Conservation (phyloP, 2,797 vertebrate genomes). For the Falco naumanni region DNA sequence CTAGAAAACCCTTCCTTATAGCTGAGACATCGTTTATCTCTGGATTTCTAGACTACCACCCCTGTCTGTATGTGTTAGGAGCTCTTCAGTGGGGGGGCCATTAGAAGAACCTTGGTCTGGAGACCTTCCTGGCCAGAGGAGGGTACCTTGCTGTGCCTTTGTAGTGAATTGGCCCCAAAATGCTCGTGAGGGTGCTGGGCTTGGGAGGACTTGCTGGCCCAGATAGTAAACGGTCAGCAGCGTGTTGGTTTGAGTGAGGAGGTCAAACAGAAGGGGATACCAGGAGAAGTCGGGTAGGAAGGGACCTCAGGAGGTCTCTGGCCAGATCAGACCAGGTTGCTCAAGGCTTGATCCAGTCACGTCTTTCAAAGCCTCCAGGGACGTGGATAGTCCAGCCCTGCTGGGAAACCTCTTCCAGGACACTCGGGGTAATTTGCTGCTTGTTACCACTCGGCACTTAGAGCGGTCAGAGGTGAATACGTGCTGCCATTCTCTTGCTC, state of each 20-base stretch:
- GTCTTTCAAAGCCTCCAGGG: background rate
- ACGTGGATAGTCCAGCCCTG: background rate
- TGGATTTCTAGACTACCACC: background rate
- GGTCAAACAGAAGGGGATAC: background rate
- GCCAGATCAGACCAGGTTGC: background rate
- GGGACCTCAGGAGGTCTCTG: background rate
- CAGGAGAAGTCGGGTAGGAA: background rate
- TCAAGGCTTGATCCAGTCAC: background rate
- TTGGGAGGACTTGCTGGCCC: background rate
- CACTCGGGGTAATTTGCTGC: background rate
- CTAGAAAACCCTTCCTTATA: background rate
- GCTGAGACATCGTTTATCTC: background rate
- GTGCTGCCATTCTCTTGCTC: accelerated
- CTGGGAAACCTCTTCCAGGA: background rate
- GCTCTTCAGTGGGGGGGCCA: background rate
- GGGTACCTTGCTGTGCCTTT: background rate
- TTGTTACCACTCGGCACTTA: background rate
- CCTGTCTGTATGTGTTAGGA: background rate
- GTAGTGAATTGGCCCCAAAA: background rate
- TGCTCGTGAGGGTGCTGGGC: background rate
- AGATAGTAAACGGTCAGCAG: background rate
- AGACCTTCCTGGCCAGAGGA: background rate
- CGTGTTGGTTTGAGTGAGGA: background rate
- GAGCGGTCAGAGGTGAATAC: background rate
- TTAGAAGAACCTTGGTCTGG: background rate